Evolutionary conservation across 2,113 vertebrate genomes (phyloP).

Genomic region (Oncorhynchus kisutch): DNA sequence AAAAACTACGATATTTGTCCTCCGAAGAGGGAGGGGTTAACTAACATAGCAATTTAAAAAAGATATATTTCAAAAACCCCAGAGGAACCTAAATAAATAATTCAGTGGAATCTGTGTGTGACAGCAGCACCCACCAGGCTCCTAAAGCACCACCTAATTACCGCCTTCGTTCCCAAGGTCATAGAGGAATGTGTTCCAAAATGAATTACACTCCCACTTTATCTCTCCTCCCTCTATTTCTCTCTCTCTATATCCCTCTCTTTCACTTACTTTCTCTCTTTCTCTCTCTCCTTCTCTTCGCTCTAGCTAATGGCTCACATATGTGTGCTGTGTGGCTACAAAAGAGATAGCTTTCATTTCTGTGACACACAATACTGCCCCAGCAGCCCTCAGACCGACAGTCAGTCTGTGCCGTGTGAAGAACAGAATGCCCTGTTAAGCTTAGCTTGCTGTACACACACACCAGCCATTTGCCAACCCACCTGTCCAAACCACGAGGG

Average conservation of each 20-base stretch:
- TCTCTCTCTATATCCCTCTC: conserved; percentile 12
- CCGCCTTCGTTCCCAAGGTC: conserved; percentile 62
- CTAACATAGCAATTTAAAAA: no score
- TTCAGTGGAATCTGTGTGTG: conserved; percentile 43
- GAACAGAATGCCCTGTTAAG: conserved; percentile 36
- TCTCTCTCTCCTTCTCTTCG: conserved; percentile 21
- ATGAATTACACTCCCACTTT: conserved; percentile 63
- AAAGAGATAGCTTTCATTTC: conserved; percentile 20
- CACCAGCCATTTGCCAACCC: conserved; percentile 44
- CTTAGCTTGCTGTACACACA: conserved; percentile 34
- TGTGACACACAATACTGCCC: conserved; percentile 48
- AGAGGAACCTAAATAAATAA: conserved; percentile 61
- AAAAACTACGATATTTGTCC: no score
- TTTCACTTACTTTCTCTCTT: conserved; percentile 14
- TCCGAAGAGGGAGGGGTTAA: no score
- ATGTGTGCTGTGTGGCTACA: conserved; percentile 56
- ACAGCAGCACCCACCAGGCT: conserved; percentile 30
- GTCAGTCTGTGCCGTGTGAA: conserved; percentile 15
- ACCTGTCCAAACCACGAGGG: conserved; percentile 58
- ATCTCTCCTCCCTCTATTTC: conserved; percentile 30
- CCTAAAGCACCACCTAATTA: conserved; percentile 69
- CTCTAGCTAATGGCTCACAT: conserved; percentile 65
- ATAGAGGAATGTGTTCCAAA: conserved; percentile 67
- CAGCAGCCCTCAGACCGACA: neutral
- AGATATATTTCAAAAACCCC: neutral